Conservation (phyloP, 2,113 vertebrate species). For the Sciurus niger region DNA sequence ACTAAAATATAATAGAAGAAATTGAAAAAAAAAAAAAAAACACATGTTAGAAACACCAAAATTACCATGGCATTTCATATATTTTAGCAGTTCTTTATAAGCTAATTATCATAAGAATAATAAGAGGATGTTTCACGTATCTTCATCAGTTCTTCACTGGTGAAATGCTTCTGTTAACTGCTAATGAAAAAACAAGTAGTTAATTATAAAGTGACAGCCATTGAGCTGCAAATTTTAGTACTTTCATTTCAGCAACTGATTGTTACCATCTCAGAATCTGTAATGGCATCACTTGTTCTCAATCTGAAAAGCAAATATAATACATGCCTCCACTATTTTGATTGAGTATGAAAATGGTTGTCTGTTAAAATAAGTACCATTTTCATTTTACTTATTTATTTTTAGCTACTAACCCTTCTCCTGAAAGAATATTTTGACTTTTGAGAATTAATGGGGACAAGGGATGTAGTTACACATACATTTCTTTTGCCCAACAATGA, state of each 20-base stretch:
- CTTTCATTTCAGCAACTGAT: conserved; percentile 55
- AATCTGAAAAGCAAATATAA: conserved; percentile 18
- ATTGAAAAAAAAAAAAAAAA: not conserved
- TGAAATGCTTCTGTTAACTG: conserved; percentile 77
- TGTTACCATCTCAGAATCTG: not conserved
- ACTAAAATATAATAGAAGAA: not conserved
- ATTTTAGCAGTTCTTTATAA: not conserved
- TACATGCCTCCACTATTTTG: conserved; percentile 19
- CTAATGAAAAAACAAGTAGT: conserved; percentile 76
- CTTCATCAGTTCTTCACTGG: conserved; percentile 70
- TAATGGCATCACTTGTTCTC: not conserved
- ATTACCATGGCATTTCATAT: not conserved
- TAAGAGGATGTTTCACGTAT: not conserved
- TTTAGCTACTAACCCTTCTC: not conserved
- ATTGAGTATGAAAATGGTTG: not conserved
- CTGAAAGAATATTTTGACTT: not conserved
- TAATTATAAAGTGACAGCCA: conserved; percentile 72
- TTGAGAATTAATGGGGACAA: not conserved
- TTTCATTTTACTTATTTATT: not conserved
- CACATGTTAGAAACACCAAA: not conserved
- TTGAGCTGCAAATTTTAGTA: conserved; percentile 58
- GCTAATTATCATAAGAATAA: conserved; percentile 56
- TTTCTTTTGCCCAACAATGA: not conserved
- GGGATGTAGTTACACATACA: fast-evolving
- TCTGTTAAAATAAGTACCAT: not conserved